These are phyloP conservation scores for Ptilodon capucinus DNA, from an alignment of 2,888 invertebrate species.

Conservation along the genomic window DNA sequence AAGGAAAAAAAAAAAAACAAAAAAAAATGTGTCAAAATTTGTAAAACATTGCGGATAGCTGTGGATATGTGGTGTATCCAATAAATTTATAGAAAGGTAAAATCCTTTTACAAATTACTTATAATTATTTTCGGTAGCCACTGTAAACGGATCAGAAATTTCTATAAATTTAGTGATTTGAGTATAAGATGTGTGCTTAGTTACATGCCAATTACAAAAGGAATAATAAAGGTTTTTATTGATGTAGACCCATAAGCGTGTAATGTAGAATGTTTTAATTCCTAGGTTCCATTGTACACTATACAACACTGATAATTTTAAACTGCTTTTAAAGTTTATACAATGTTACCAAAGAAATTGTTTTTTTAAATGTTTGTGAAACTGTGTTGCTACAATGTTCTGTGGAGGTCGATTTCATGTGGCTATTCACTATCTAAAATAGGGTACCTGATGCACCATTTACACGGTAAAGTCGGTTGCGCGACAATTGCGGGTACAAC, in stretches of 20 bases:
- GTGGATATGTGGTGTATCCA: constrained; percentile 29
- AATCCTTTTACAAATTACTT: too few relatives aligned
- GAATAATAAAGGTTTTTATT: constrained; percentile 21
- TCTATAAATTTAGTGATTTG: constrained; percentile 31
- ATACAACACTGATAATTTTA: neutral
- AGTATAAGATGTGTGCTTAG: constrained; percentile 36
- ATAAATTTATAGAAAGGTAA: too few relatives aligned
- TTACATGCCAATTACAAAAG: constrained; percentile 53
- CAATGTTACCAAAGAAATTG: constrained; percentile 3
- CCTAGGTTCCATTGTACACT: constrained; percentile 8
- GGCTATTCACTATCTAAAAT: constrained; percentile 3
- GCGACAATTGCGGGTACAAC: too few relatives aligned
- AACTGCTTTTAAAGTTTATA: neutral
- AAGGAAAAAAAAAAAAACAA: constrained; percentile 26
- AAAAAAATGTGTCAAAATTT: constrained; percentile 34
- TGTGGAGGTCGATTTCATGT: constrained; percentile 14
- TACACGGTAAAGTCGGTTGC: too few relatives aligned
- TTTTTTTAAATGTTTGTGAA: constrained; percentile 11
- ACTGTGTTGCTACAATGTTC: constrained; percentile 8
- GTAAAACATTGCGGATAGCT: constrained; percentile 42
- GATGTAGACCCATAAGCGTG: constrained; percentile 74
- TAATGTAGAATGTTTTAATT: constrained; percentile 54
- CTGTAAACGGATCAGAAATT: too few relatives aligned
- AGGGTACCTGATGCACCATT: too few relatives aligned
- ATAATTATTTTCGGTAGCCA: too few relatives aligned